Percentiles rank a stretch among this genome's conserved stretches.
Evolutionary conservation across 2,888 invertebrate species (phyloP).

Genomic region (Diarsia brunnea): DNA sequence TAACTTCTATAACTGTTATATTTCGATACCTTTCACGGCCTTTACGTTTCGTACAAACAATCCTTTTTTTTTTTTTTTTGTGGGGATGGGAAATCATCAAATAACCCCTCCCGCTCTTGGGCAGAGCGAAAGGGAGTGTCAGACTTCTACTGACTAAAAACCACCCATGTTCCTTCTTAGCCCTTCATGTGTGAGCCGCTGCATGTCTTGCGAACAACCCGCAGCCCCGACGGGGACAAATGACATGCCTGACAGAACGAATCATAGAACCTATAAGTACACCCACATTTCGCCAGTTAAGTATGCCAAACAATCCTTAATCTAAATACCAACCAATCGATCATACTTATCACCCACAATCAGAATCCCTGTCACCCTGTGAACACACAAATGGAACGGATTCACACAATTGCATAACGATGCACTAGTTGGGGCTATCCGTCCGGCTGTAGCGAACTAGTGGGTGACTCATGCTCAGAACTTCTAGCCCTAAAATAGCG

Average conservation of each 20-base stretch:
- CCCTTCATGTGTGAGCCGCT: too few species aligned
- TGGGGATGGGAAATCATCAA: too few species aligned
- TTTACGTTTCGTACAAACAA: neutral
- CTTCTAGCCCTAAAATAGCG: constrained; percentile 73
- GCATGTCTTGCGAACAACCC: too few species aligned
- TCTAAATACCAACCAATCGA: neutral
- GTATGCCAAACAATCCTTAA: neutral
- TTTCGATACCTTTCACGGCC: neutral
- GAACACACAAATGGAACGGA: constrained; percentile 36
- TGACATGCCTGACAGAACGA: too few species aligned
- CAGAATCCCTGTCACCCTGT: constrained; percentile 22
- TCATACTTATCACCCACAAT: constrained; percentile 2
- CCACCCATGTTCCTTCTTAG: too few species aligned
- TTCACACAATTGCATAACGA: constrained; percentile 61
- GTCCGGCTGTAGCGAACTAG: constrained; percentile 39
- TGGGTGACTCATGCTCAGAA: constrained; percentile 58
- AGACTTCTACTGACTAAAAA: too few species aligned
- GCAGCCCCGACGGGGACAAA: too few species aligned
- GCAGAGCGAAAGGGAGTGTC: too few species aligned
- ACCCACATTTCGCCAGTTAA: too few species aligned
- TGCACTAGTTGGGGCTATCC: constrained; percentile 48
- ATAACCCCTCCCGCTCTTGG: too few species aligned
- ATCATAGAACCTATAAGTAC: too few species aligned
- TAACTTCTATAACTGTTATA: neutral
- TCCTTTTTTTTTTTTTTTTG: too few species aligned